These are phyloP conservation scores for Elephas maximus DNA, from an alignment of 2,113 vertebrate species.

Conservation along the genomic window DNA sequence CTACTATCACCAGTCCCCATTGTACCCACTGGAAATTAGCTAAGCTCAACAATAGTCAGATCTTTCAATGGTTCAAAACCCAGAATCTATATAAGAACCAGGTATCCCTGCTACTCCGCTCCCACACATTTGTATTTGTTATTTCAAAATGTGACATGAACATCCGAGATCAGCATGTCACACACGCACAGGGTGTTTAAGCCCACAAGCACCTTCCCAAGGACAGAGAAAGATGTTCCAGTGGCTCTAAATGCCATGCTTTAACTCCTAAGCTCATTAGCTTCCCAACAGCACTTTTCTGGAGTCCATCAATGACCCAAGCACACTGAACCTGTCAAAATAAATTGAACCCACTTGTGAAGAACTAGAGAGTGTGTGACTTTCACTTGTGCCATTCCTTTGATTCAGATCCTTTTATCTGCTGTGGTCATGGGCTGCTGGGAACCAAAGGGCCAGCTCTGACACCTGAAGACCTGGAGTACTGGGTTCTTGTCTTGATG, in stretches of 20 bases:
- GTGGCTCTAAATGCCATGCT: not conserved
- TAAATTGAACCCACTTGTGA: not conserved
- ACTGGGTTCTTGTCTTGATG: not conserved
- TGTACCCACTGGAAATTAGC: not conserved
- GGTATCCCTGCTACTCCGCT: not conserved
- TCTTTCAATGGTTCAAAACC: not conserved
- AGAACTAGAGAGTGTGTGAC: not conserved
- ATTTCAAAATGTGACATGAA: not conserved
- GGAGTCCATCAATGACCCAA: slow-evolving; percentile 26
- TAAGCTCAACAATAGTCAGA: not conserved
- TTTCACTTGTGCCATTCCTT: not conserved
- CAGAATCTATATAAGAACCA: not conserved
- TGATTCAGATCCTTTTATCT: not conserved
- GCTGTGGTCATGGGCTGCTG: not conserved
- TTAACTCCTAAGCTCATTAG: not conserved
- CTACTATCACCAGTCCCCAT: not conserved
- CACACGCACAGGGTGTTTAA: not conserved
- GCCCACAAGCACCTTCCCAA: not conserved
- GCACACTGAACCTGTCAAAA: not conserved
- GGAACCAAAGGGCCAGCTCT: not conserved
- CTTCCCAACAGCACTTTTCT: not conserved
- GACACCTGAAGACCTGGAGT: not conserved
- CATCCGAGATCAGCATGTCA: not conserved
- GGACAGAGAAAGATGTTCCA: slow-evolving; percentile 1
- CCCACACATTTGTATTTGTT: not conserved